Evolutionary conservation across 1,140 invertebrate genomes (phyloP).

Genomic region (Cotesia vestalis): DNA sequence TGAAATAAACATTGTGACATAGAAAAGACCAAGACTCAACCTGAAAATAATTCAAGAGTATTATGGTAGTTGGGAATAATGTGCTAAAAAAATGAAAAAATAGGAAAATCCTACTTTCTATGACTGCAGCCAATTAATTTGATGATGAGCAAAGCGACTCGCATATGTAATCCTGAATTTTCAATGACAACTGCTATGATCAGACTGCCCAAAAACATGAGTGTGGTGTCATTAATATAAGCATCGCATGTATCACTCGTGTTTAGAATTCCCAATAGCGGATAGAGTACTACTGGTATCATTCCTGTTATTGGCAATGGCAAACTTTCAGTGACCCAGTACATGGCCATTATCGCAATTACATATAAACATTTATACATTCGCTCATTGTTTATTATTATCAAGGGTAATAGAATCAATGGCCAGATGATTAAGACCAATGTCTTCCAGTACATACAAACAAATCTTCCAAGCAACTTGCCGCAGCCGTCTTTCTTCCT

Average conservation of each 20-base stretch:
- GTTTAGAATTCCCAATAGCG: conserved; percentile 68
- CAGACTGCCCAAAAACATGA: conserved; percentile 71
- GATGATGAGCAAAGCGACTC: conserved; percentile 72
- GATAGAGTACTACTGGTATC: conserved; percentile 72
- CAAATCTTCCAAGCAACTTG: conserved; percentile 48
- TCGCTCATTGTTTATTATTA: conserved; percentile 65
- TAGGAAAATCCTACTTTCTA: conserved; percentile 50
- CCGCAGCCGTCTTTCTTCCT: conserved; percentile 44
- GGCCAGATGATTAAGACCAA: conserved; percentile 72
- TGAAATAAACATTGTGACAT: conserved; percentile 70
- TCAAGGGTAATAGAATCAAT: conserved; percentile 70
- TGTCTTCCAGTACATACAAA: conserved; percentile 71
- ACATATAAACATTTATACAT: conserved; percentile 68
- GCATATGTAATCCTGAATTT: conserved; percentile 71
- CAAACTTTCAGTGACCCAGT: conserved; percentile 74
- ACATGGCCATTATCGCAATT: conserved; percentile 72
- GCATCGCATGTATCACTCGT: conserved; percentile 66
- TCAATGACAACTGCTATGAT: conserved; percentile 75
- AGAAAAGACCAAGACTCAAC: conserved; percentile 68
- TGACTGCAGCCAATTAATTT: conserved; percentile 69
- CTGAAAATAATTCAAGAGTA: conserved; percentile 42
- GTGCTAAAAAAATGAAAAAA: background rate
- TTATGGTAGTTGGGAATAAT: background rate
- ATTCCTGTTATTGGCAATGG: conserved; percentile 73
- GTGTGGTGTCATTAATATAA: conserved; percentile 73